Evolutionary conservation across 1,140 invertebrate genomes (phyloP), one percentile per base, ranked within the genome.

Genomic region (Paracyclopina nana): DNA sequence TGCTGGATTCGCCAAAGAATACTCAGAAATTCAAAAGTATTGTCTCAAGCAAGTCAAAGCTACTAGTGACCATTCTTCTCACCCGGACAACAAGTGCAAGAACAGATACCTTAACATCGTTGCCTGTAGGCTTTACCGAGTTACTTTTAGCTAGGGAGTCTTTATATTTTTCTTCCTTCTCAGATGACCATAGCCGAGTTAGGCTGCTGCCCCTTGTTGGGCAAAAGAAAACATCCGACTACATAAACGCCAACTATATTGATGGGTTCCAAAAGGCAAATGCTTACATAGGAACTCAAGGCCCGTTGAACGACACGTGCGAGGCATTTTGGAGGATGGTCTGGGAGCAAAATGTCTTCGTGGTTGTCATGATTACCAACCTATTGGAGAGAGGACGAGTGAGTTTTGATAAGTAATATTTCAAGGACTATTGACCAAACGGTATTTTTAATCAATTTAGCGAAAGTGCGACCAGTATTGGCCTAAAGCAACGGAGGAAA

Each of bases 401-500:
- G 69, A 50, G 14, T 25, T 8, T 27, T 46, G 8, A 9, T 46
- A 12, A 9, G 9, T 46, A 6, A 46, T 16, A 8, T 8, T 46
- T 25, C 18, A 6, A 9, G 12, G 9, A 25, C 9, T 11, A 42
- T 11, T 42, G 18, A 42, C 8, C 40, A 18, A 9, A 16, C 18
- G 40, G 8, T 42, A 9, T 8, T 9, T 16, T 6, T 42, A 16
- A 42, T 48, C 16, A 28, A 28, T 48, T 29, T 28, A 48, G 67
- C 77, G 83, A 60, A 96, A 96, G 70, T 96, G 90, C 70, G 90
- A 96, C 68, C 84, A 90, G 82, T 96, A 96, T 63, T 96, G 90
- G 90, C 90, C 90, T 54, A 85, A 83, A 18, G n/a, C n/a, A n/a
- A 50, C 26, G 26, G 86, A 91, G 67, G 86, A 85, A 9, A 70